Percentiles rank a stretch among this genome's conserved stretches.
Conservation (phyloP, 1,140 invertebrate genomes). For the Helicoverpa armigera region DNA sequence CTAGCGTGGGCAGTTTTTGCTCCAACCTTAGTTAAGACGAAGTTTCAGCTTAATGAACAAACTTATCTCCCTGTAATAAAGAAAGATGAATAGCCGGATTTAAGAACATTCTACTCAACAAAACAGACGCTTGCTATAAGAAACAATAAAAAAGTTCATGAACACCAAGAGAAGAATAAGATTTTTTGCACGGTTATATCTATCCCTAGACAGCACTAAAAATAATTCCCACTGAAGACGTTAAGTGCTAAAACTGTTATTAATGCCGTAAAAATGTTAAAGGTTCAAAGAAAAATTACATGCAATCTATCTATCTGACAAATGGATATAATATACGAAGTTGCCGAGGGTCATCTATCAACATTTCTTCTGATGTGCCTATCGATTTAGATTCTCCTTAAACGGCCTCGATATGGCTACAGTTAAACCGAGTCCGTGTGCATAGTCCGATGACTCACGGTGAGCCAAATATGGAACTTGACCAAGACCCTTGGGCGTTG, state of each 20-base stretch:
- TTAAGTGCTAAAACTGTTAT: not conserved
- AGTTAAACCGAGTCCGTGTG: slow-evolving; percentile 44
- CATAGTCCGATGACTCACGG: slow-evolving; percentile 55
- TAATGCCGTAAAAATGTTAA: not conserved
- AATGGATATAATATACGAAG: slow-evolving; percentile 36
- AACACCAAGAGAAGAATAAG: not conserved
- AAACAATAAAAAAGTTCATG: slow-evolving; percentile 25
- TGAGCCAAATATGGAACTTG: slow-evolving; percentile 68
- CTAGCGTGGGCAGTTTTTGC: slow-evolving; percentile 29
- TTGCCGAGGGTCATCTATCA: slow-evolving; percentile 54
- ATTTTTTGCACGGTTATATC: not conserved
- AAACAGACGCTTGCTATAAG: slow-evolving; percentile 15
- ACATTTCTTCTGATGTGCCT: slow-evolving; percentile 25
- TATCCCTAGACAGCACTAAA: slow-evolving; percentile 1
- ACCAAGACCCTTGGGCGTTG: slow-evolving; percentile 61
- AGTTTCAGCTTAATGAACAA: slow-evolving; percentile 40
- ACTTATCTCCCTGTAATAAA: slow-evolving; percentile 38
- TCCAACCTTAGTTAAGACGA: slow-evolving; percentile 43
- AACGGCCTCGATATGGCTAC: slow-evolving; percentile 47
- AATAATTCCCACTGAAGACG: not conserved
- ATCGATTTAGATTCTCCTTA: slow-evolving; percentile 52
- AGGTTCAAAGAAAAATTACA: slow-evolving; percentile 2
- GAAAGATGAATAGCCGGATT: slow-evolving; percentile 24
- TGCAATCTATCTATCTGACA: slow-evolving; percentile 42
- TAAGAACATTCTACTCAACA: slow-evolving; percentile 10